These are phyloP conservation scores for Myanophis thanlyinensis DNA, from an alignment of 2,113 vertebrate genomes.

Conservation along the genomic window DNA sequence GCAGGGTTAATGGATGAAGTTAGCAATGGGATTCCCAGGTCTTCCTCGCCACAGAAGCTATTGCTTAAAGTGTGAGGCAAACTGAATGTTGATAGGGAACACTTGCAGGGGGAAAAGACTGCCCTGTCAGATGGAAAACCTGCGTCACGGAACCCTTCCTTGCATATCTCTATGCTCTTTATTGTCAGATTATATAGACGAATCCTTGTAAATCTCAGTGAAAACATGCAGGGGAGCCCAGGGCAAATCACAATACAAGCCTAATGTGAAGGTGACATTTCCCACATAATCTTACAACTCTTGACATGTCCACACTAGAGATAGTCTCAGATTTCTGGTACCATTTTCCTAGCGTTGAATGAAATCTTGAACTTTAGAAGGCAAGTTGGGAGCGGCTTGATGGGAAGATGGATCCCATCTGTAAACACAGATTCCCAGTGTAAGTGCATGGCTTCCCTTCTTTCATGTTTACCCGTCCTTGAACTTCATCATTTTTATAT, in stretches of 20 bases:
- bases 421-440: not conserved
- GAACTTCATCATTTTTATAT: not conserved
- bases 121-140: not conserved
- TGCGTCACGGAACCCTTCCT: not conserved
- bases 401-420: not conserved
- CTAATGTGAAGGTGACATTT: not conserved
- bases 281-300: not conserved
- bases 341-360: not conserved
- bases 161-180: not conserved
- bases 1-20: slow-evolving; percentile 23
- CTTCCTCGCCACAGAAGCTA: not conserved
- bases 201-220: not conserved
- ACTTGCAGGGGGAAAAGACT: not conserved
- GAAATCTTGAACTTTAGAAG: not conserved
- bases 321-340: not conserved
- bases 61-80: not conserved
- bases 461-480: not conserved
- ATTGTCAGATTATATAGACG: not conserved
- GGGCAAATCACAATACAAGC: not conserved
- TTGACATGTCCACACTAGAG: not conserved
- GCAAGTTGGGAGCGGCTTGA: not conserved
- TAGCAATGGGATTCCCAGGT: slow-evolving; percentile 5
- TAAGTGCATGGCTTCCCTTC: not conserved
- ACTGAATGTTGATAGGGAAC: not conserved
- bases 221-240: not conserved